phyloP scores from a whole-genome alignment of 2,888 invertebrate genomes.

The Rhingia campestris region DNA sequence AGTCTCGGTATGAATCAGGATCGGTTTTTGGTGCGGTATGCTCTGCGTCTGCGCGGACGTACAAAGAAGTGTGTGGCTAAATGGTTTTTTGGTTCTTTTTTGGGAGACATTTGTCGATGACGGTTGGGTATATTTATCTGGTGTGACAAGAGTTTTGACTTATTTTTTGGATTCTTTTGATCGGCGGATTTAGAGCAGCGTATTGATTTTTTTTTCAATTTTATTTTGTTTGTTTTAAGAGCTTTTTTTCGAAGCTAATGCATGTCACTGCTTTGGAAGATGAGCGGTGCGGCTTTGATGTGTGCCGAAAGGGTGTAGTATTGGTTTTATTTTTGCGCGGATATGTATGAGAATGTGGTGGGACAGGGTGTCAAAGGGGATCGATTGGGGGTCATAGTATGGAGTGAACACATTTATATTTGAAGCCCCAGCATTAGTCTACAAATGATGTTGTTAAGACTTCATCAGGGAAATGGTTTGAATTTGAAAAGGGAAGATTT shows the following conservation, averaged over 20 bases:
- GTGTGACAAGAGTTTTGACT: constrained; percentile 62
- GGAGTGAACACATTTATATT: too few relatives aligned
- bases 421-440: too few relatives aligned
- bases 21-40: constrained; percentile 18
- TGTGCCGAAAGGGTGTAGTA: constrained; percentile 46
- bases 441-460: too few relatives aligned
- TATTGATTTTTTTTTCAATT: constrained; percentile 16
- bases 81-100: constrained; percentile 54
- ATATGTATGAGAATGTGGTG: too few relatives aligned
- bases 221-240: constrained; percentile 52
- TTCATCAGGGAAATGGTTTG: too few relatives aligned
- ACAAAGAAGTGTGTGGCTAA: constrained; percentile 74
- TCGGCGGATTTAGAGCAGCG: constrained; percentile 62
- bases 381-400: too few relatives aligned
- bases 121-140: constrained; percentile 40
- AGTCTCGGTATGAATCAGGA: constrained; percentile 65
- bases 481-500: too few relatives aligned
- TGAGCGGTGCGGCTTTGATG: constrained; percentile 38
- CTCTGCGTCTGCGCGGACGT: constrained; percentile 31
- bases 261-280: constrained; percentile 37
- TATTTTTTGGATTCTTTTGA: constrained; percentile 30
- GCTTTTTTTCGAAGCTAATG: constrained; percentile 54
- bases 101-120: constrained; percentile 23
- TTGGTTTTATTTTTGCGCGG: constrained; percentile 3
- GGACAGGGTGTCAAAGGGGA: too few relatives aligned